Conservation (phyloP, 2,888 invertebrate species). For the Andrena minutula region DNA sequence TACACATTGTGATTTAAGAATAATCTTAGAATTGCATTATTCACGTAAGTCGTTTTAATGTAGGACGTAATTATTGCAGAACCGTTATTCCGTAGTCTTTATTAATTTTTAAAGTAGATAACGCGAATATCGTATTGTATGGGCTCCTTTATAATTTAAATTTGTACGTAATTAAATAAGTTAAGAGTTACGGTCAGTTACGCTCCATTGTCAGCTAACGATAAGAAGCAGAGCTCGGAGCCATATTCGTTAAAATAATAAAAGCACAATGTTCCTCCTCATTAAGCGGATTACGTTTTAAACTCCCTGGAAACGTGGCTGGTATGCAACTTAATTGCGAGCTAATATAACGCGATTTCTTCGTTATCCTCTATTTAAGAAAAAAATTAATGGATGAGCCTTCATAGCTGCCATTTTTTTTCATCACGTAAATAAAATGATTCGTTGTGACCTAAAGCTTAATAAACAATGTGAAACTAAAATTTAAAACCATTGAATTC, state of each 20-base stretch:
- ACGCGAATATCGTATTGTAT: neutral
- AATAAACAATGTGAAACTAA: too few species aligned
- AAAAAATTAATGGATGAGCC: neutral
- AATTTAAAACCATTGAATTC: too few species aligned
- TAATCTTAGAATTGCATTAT: too few species aligned
- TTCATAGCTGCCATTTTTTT: neutral
- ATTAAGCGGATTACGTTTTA: conserved; percentile 15
- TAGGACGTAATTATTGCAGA: too few species aligned
- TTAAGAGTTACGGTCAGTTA: neutral
- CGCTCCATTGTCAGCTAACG: neutral
- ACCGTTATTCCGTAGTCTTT: too few species aligned
- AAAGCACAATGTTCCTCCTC: conserved; percentile 9
- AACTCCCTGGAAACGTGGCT: conserved; percentile 1
- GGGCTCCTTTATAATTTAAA: neutral
- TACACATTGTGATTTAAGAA: too few species aligned
- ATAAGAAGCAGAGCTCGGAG: neutral
- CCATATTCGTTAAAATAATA: neutral
- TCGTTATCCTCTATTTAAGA: neutral
- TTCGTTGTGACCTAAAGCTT: neutral
- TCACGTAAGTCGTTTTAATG: too few species aligned
- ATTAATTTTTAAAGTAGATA: neutral
- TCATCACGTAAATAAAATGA: neutral
- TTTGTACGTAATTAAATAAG: neutral
- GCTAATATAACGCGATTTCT: neutral
- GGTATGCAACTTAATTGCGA: conserved; percentile 9